Percentiles rank a stretch among this genome's conserved stretches.
Evolutionary conservation across 2,888 invertebrate genomes (phyloP).

Genomic region (Nudaria mundana): DNA sequence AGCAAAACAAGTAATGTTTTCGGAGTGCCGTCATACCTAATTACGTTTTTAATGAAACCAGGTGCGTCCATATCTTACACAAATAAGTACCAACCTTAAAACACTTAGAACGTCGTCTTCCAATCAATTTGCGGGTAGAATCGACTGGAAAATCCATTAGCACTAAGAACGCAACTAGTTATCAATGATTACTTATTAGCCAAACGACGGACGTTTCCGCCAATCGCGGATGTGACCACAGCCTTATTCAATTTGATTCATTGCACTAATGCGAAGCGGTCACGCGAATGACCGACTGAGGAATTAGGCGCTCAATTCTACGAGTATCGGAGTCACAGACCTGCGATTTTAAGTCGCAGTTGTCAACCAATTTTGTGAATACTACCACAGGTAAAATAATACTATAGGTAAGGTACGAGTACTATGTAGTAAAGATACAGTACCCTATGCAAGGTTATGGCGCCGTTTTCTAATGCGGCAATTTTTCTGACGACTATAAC

Average conservation of each 20-base stretch:
- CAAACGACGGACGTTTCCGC: conserved; percentile 48
- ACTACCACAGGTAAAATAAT: too few species aligned
- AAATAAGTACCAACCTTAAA: not conserved
- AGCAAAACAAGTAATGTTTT: too few species aligned
- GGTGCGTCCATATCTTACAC: not conserved
- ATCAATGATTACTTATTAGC: conserved; percentile 64
- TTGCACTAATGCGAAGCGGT: conserved; percentile 63
- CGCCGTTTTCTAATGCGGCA: too few species aligned
- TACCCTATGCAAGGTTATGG: too few species aligned
- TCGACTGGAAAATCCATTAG: conserved; percentile 37
- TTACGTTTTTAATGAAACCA: not conserved
- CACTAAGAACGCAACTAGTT: conserved; percentile 38
- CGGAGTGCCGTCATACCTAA: not conserved
- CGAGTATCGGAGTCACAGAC: conserved; percentile 12
- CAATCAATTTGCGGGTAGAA: conserved; percentile 23
- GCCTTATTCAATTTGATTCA: conserved; percentile 72
- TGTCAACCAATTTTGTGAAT: not conserved
- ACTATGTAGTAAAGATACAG: too few species aligned
- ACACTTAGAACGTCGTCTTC: not conserved
- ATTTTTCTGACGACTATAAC: too few species aligned
- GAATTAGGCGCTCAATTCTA: conserved; percentile 44
- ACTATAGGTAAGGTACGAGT: too few species aligned
- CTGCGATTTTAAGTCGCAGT: conserved; percentile 22
- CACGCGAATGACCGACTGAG: conserved; percentile 65
- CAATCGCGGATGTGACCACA: conserved; percentile 51